Percentiles rank a stretch among this genome's conserved stretches.
These are phyloP conservation scores for Ichneumon xanthorius DNA, from an alignment of 2,888 invertebrate species.

Conservation along the genomic window DNA sequence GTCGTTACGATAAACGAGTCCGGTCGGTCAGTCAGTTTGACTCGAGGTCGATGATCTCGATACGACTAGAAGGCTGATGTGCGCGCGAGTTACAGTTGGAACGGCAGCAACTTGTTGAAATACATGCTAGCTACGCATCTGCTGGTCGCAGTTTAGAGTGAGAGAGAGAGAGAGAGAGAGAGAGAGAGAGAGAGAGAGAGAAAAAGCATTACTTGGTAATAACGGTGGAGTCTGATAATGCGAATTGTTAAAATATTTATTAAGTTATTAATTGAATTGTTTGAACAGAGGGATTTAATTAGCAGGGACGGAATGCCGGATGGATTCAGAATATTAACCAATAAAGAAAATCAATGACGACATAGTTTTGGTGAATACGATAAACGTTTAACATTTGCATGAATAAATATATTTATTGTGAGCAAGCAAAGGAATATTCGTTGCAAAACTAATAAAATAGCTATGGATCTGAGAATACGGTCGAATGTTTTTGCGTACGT, in stretches of 20 bases:
- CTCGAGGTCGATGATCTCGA: constrained; percentile 35
- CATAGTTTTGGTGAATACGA: too few relatives aligned
- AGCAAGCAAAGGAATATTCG: too few relatives aligned
- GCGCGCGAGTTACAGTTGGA: background rate
- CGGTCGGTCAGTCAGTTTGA: constrained; percentile 21
- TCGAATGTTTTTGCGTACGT: too few relatives aligned
- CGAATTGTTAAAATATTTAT: constrained; percentile 26
- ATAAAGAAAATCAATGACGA: too few relatives aligned
- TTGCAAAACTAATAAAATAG: too few relatives aligned
- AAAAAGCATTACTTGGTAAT: constrained; percentile 9
- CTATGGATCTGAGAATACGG: too few relatives aligned
- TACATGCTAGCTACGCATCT: constrained; percentile 1
- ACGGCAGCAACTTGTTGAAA: background rate
- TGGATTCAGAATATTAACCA: too few relatives aligned
- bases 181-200: background rate
- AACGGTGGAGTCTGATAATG: constrained; percentile 12
- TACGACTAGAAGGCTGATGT: constrained; percentile 11
- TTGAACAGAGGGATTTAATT: constrained; percentile 17
- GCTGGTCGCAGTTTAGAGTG: background rate
- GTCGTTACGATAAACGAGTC: constrained; percentile 13
- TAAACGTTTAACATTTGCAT: too few relatives aligned
- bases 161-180: background rate
- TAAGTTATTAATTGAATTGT: constrained; percentile 40
- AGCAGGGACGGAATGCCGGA: background rate
- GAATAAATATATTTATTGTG: too few relatives aligned